Conservation (phyloP, 2,888 invertebrate species). For the Ptilodon capucinus region DNA sequence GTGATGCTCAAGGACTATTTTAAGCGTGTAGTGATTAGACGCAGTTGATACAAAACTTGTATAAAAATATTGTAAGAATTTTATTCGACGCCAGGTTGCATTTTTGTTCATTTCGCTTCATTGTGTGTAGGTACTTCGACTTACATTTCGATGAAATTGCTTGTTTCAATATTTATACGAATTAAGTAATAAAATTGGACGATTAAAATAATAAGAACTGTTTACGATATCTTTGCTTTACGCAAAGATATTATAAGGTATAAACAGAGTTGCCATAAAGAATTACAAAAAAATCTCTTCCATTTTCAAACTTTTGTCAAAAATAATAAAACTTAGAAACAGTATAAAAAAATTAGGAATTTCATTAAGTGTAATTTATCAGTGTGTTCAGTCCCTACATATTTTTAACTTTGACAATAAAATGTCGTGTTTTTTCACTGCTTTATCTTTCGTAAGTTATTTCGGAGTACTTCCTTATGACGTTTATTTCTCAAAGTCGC, state of each 20-base stretch:
- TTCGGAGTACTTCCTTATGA: slow-evolving; percentile 17
- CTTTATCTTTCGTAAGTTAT: slow-evolving; percentile 17
- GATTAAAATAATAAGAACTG: not conserved
- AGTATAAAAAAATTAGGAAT: slow-evolving; percentile 21
- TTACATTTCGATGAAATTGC: slow-evolving; percentile 9
- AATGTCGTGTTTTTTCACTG: slow-evolving; percentile 37
- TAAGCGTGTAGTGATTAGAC: slow-evolving; percentile 77
- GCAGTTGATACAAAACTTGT: slow-evolving; percentile 59
- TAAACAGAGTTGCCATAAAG: not conserved
- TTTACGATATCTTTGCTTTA: not conserved
- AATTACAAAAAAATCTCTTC: not conserved
- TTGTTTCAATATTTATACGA: not conserved
- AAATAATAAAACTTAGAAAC: not conserved
- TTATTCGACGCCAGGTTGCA: slow-evolving; percentile 70
- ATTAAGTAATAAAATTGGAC: not conserved
- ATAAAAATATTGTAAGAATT: slow-evolving; percentile 55
- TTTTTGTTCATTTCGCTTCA: slow-evolving; percentile 53
- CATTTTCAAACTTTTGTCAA: not conserved
- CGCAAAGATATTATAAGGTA: not conserved
- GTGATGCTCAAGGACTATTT: slow-evolving; percentile 75
- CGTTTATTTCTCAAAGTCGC: slow-evolving; percentile 27
- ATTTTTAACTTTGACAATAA: slow-evolving; percentile 66
- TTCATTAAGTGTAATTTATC: slow-evolving; percentile 32
- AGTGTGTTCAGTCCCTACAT: slow-evolving; percentile 40
- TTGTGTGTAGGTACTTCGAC: slow-evolving; percentile 10